Evolutionary conservation across 2,888 invertebrate species (phyloP).

Genomic region (Ctenicera cuprea): DNA sequence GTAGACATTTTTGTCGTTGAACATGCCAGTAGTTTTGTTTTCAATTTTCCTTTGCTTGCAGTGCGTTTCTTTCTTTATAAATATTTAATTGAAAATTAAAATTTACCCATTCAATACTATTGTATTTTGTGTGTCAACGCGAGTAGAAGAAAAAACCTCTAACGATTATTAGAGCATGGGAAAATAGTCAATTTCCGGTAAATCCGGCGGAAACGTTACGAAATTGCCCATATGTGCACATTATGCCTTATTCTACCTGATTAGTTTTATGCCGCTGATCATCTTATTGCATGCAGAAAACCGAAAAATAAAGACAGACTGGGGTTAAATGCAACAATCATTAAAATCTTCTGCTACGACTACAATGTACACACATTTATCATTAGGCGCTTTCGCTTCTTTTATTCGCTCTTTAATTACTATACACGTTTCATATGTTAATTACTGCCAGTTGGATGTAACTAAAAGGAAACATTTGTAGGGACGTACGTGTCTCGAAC

Average conservation of each 20-base stretch:
- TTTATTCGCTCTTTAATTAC: conserved; percentile 10
- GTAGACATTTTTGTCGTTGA: background rate
- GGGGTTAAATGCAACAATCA: conserved; percentile 25
- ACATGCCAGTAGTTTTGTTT: background rate
- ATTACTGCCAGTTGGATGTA: background rate
- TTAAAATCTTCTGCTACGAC: conserved; percentile 36
- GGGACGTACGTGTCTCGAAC: conserved; percentile 83
- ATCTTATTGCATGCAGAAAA: conserved; percentile 41
- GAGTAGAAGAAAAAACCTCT: no score
- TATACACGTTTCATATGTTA: conserved; percentile 8
- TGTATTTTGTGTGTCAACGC: no score
- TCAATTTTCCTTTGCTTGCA: background rate
- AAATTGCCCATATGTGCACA: conserved; percentile 32
- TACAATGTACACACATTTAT: conserved; percentile 1
- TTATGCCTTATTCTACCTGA: conserved; percentile 32
- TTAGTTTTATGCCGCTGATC: conserved; percentile 34
- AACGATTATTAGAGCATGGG: background rate
- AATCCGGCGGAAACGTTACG: conserved; percentile 17
- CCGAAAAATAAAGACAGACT: conserved; percentile 20
- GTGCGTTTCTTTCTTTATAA: no score
- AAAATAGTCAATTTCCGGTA: conserved; percentile 34
- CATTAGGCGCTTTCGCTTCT: conserved; percentile 4
- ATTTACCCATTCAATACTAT: background rate
- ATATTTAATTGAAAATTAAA: background rate
- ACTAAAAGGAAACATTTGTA: conserved; percentile 66